Percentiles rank a stretch among this genome's conserved stretches.
These are phyloP conservation scores for Dinomys branickii DNA, from an alignment of 2,113 vertebrate species.

Conservation along the genomic window DNA sequence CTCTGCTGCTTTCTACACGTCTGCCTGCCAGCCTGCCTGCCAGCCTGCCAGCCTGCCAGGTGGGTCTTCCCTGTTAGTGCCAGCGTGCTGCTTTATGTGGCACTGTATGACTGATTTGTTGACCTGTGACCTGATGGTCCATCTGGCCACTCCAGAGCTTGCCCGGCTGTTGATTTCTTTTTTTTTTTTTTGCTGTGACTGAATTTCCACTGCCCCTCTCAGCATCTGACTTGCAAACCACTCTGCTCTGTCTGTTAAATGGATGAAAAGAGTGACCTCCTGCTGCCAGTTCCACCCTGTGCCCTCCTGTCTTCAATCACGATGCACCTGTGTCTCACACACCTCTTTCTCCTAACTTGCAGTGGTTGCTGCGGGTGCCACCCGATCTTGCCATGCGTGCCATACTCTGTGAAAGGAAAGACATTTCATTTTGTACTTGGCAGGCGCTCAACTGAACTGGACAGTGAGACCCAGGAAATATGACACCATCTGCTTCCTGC, in stretches of 20 bases:
- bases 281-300: background rate
- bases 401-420: conserved; percentile 52
- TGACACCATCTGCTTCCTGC: conserved; percentile 82
- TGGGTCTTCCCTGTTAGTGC: conserved; percentile 69
- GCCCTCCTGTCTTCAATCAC: background rate
- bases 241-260: conserved; percentile 63
- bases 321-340: conserved; percentile 48
- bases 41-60: conserved; percentile 68
- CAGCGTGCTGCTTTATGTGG: conserved; percentile 70
- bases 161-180: conserved; percentile 38
- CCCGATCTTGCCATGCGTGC: background rate
- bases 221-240: conserved; percentile 75
- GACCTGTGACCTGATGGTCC: conserved; percentile 79
- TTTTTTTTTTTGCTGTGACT: conserved; percentile 70
- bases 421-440: conserved; percentile 75
- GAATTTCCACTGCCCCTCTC: conserved; percentile 67
- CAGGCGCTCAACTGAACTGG: conserved; percentile 67
- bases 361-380: fast-evolving
- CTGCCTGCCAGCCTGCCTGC: conserved; percentile 61
- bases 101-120: conserved; percentile 72
- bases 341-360: conserved; percentile 18
- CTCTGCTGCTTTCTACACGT: background rate
- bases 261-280: conserved; percentile 60
- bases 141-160: conserved; percentile 72
- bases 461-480: conserved; percentile 76